Percentiles rank a stretch among this genome's conserved stretches.
These are phyloP conservation scores for Mustela nigripes DNA, from an alignment of 2,113 vertebrate genomes.

Conservation along the genomic window DNA sequence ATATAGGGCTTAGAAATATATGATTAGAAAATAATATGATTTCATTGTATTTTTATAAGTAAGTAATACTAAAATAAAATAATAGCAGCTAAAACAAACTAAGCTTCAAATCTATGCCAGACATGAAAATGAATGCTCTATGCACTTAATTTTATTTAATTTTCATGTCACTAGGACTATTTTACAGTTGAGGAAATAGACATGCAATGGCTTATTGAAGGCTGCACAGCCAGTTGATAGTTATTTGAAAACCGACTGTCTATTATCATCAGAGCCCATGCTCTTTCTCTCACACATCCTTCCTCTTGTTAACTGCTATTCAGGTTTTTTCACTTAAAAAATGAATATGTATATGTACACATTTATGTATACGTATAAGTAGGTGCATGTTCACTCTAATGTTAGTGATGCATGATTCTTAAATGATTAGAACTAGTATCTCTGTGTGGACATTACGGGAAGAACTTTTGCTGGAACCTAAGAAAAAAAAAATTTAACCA, in stretches of 20 bases:
- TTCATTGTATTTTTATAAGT: not conserved
- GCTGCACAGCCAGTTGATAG: not conserved
- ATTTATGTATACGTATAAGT: not conserved
- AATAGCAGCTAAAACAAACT: not conserved
- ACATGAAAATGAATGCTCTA: not conserved
- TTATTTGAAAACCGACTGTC: not conserved
- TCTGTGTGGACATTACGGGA: not conserved
- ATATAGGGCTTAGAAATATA: not conserved
- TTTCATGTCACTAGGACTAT: not conserved
- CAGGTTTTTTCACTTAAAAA: not conserved
- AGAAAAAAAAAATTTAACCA: not conserved
- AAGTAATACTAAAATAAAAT: conserved; percentile 47
- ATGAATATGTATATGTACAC: not conserved
- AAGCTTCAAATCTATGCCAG: not conserved
- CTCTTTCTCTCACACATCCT: not conserved
- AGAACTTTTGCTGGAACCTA: conserved; percentile 3
- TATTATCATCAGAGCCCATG: not conserved
- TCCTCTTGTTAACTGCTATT: not conserved
- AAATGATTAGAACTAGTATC: not conserved
- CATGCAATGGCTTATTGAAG: not conserved
- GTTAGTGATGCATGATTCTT: not conserved
- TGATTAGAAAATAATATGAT: not conserved
- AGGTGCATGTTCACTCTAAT: not conserved
- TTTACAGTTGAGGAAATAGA: conserved; percentile 17
- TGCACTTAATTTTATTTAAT: conserved; percentile 1